These are phyloP conservation scores for Caenorhabditis inopinata DNA, from an alignment of 1,140 invertebrate species.

Conservation along the genomic window DNA sequence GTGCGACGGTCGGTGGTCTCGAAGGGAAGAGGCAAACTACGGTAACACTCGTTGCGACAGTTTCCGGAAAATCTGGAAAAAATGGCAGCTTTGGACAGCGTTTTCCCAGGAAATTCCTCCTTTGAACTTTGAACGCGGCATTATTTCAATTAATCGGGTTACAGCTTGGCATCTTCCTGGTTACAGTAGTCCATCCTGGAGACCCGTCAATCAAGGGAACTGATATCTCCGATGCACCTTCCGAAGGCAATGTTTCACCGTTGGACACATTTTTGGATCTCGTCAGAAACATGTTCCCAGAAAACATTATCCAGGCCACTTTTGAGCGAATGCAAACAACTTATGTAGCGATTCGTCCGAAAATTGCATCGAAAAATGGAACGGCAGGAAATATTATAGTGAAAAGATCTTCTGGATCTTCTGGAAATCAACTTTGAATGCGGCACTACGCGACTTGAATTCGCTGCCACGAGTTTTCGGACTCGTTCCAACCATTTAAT, in stretches of 20 bases:
- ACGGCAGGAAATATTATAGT: neutral
- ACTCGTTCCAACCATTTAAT: too few relatives aligned
- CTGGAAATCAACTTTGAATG: too few relatives aligned
- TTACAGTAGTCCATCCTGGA: constrained; percentile 68
- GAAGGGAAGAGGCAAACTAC: too few relatives aligned
- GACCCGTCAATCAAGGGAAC: constrained; percentile 64
- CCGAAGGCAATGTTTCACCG: constrained; percentile 74
- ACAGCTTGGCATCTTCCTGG: constrained; percentile 67
- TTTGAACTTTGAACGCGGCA: too few relatives aligned
- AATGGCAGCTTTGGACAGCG: too few relatives aligned
- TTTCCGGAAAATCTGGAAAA: too few relatives aligned
- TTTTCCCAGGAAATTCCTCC: too few relatives aligned
- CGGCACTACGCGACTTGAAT: too few relatives aligned
- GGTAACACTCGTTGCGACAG: too few relatives aligned
- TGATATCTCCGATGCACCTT: constrained; percentile 58
- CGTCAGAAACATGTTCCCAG: constrained; percentile 71
- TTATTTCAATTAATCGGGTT: too few relatives aligned
- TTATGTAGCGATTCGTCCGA: constrained; percentile 49
- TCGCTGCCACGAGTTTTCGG: too few relatives aligned
- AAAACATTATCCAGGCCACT: constrained; percentile 59
- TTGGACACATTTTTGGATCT: constrained; percentile 88
- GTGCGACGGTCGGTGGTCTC: too few relatives aligned
- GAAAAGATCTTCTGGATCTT: constrained; percentile 13
- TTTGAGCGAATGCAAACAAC: constrained; percentile 64
- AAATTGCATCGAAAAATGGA: constrained; percentile 41